Evolutionary conservation across 1,140 invertebrate genomes (phyloP), one percentile per base, ranked within the genome.

Genomic region (Berghia stephanieae): DNA sequence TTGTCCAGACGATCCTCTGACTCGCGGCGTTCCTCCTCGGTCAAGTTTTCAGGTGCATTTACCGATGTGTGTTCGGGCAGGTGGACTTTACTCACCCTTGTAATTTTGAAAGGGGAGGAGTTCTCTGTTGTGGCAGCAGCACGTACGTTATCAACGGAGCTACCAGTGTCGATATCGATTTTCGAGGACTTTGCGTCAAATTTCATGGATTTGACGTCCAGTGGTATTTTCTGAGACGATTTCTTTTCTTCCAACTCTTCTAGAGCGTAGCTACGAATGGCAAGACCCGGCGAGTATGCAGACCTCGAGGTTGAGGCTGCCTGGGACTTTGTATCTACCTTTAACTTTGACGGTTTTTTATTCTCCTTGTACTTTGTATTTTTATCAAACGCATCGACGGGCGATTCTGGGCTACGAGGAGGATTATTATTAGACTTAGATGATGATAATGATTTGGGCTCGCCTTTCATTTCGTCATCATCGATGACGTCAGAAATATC

Each of bases 231-330:
- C n/a, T n/a, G n/a, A n/a, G n/a, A n/a, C 16, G 21, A 67, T 43
- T 49, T 76, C 16, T 52, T 66, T 5, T 76, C 74, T 36, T 10
- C 63, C 43, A 76, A 44, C n/a, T 76, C 74, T 49, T 76, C 74
- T 4, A 76, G 49, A 38, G 74, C 74, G 44, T 76, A 76, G 43
- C 74, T 76, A 42, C 74, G 67, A 27, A 76, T 76, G 63, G 74
- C 74, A 31, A 68, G 38, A 8, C 74, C 74, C 16, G 74, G 74
- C 4, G 74, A 76, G 27, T 76, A 76, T 13, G 74, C 38, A 31
- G 68, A 63, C 31, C 21, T 38, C n/a, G n/a, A n/a, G n/a, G n/a
- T n/a, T n/a, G n/a, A n/a, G n/a, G n/a, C n/a, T n/a, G n/a, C n/a
- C n/a, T n/a, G n/a, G n/a, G n/a, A n/a, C n/a, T n/a, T n/a, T n/a